phyloP scores from a whole-genome alignment of 2,797 vertebrate species.

The Catostomus latipinnis region DNA sequence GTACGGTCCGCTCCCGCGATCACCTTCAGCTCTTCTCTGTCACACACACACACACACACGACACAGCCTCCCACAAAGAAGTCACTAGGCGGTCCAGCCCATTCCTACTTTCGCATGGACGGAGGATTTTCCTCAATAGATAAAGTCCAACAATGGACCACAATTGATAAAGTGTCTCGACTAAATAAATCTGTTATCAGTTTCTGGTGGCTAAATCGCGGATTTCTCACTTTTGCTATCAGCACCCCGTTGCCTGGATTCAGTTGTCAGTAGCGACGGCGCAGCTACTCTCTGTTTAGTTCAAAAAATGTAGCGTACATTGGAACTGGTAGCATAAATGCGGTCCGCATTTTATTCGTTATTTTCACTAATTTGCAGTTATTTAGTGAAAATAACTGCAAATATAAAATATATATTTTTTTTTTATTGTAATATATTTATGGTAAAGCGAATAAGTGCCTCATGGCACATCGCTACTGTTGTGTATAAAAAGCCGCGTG shows the following conservation, averaged over 20 bases:
- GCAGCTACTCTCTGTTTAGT: neutral
- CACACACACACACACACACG: conserved; percentile 52
- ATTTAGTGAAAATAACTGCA: too few species aligned
- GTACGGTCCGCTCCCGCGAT: conserved; percentile 55
- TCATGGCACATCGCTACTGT: neutral
- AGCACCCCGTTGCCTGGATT: conserved; percentile 5
- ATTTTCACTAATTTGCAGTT: too few species aligned
- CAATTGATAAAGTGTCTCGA: neutral
- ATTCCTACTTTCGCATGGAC: conserved; percentile 61
- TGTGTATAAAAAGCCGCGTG: neutral
- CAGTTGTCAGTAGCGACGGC: conserved; percentile 9
- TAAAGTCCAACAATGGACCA: neutral
- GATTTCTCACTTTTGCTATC: neutral
- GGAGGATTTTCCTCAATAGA: neutral
- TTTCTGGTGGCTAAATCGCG: neutral
- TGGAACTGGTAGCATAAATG: neutral
- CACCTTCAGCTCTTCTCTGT: conserved; percentile 66
- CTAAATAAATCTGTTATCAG: neutral
- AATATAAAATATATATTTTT: too few species aligned
- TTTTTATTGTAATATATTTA: too few species aligned
- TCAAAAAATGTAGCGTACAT: neutral
- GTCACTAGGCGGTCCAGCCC: conserved; percentile 74
- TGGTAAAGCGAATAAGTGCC: neutral
- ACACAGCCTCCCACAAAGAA: conserved; percentile 64
- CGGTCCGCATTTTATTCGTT: too few species aligned